phyloP scores from a whole-genome alignment of 2,888 invertebrate species.

The Nephrotoma appendiculata region DNA sequence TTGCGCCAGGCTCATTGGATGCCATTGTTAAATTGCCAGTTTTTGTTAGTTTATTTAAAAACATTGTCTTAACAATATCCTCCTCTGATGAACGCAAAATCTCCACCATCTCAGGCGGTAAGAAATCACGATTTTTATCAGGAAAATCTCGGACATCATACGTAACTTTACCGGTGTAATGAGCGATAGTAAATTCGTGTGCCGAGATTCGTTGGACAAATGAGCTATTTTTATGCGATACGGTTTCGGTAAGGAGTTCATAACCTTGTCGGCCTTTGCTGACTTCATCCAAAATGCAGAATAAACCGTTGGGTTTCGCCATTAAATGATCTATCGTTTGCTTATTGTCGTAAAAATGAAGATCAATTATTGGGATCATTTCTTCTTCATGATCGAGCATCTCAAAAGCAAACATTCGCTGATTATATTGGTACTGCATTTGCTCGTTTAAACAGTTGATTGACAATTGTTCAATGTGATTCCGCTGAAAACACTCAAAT shows the following conservation, averaged over 20 bases:
- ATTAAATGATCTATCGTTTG: constrained; percentile 76
- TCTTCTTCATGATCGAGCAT: constrained; percentile 66
- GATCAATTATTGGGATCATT: constrained; percentile 50
- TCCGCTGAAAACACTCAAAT: constrained; percentile 79
- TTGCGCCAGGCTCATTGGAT: constrained; percentile 8
- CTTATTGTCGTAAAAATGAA: constrained; percentile 79
- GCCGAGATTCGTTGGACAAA: constrained; percentile 31
- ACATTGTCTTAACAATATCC: constrained; percentile 56
- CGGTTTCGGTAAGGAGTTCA: constrained; percentile 48
- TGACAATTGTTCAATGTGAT: constrained; percentile 74
- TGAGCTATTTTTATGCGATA: constrained; percentile 27
- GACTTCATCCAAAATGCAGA: constrained; percentile 77
- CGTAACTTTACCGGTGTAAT: constrained; percentile 78
- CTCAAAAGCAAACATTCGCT: constrained; percentile 84
- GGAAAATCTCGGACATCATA: constrained; percentile 75
- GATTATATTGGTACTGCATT: constrained; percentile 85
- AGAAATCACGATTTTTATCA: constrained; percentile 80
- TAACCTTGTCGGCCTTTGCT: constrained; percentile 57
- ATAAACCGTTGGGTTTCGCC: constrained; percentile 66
- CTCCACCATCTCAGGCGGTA: constrained; percentile 81
- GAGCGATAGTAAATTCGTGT: constrained; percentile 70
- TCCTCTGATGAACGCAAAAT: constrained; percentile 63
- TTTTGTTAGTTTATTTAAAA: constrained; percentile 68
- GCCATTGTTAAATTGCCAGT: constrained; percentile 66
- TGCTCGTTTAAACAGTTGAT: constrained; percentile 87